Base-by-base conservation (phyloP, 2,888 invertebrate species). In the Athripsodes cinereus region DNA sequence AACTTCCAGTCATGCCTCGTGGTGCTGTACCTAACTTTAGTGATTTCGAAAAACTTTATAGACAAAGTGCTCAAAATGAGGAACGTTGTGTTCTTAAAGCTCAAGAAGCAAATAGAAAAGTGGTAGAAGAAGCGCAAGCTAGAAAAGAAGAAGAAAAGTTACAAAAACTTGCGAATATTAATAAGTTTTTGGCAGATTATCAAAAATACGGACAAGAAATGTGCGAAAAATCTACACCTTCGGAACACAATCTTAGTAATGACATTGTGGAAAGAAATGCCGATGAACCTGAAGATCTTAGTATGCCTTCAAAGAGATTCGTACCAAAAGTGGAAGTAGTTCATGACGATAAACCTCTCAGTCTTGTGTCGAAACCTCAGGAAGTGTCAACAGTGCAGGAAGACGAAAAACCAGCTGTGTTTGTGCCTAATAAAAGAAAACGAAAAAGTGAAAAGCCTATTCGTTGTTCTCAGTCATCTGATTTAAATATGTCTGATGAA, bases 381-480 rank as follows among this genome's bases (percentile, higher is more conserved):
- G 71, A 69, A 53, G 75, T 74, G 59, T 71, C 73, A 69, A 71
- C 73, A 70, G 69, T 66, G 55, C 64, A 70, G 22, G 62, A 68
- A 46, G 81, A 81, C 53, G 80, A 80, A 65, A 80, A 79, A 67
- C 71, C 72, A 47, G 73, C 71, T 19, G 68, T 67, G 53, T 65
- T 72, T 60, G 75, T 77, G 67, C 87, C 86, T 62, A 86, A 82
- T 69, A 85, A 85, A 70, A 80, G 90, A 65, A 92, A 92, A 69
- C 78, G 91, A 55, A 91, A 91, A 72, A 90, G 86, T 66, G 88
- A 89, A 67, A 90, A 91, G 70, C 91, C 91, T 2, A 91, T 87
- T 6, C 78, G 87, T 66, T 90, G 88, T 72, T 84, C 88, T 1
- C 79, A 79, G 68, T 75, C 67, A 61, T 75, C 75, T 64, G 79